phyloP scores from a whole-genome alignment of 2,888 invertebrate genomes.

The Aphodius granarius region DNA sequence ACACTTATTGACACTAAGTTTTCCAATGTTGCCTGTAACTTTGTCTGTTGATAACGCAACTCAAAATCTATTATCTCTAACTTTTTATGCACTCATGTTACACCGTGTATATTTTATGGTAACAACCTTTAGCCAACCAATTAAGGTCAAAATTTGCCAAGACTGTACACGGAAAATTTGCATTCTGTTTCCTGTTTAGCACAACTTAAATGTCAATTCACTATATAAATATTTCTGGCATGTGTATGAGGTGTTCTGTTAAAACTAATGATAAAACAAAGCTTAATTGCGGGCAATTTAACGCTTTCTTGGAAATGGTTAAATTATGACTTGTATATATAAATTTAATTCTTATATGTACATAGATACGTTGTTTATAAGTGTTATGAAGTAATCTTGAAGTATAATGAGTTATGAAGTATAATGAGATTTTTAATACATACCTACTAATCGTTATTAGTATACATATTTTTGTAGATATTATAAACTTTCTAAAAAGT shows the following conservation, averaged over 20 bases:
- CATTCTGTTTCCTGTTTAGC: not conserved
- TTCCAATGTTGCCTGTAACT: too few species aligned
- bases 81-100: too few species aligned
- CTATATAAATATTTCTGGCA: not conserved
- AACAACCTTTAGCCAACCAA: not conserved
- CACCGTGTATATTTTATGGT: not conserved
- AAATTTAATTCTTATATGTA: not conserved
- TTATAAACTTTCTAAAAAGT: not conserved
- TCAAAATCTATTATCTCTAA: too few species aligned
- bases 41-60: too few species aligned
- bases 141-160: not conserved
- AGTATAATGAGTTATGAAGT: too few species aligned
- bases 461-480: not conserved
- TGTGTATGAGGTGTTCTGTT: too few species aligned
- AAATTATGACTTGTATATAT: not conserved
- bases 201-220: not conserved
- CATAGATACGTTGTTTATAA: not conserved
- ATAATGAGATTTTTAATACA: not conserved
- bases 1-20: too few species aligned
- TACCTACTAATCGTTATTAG: not conserved
- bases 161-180: not conserved
- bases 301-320: not conserved
- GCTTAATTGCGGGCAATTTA: not conserved
- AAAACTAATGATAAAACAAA: not conserved
- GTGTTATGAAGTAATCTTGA: too few species aligned